A percentile compares a stretch with the other conserved stretches of the same genome.
Conservation (phyloP, 2,797 vertebrate genomes). For the Salmo trutta region DNA sequence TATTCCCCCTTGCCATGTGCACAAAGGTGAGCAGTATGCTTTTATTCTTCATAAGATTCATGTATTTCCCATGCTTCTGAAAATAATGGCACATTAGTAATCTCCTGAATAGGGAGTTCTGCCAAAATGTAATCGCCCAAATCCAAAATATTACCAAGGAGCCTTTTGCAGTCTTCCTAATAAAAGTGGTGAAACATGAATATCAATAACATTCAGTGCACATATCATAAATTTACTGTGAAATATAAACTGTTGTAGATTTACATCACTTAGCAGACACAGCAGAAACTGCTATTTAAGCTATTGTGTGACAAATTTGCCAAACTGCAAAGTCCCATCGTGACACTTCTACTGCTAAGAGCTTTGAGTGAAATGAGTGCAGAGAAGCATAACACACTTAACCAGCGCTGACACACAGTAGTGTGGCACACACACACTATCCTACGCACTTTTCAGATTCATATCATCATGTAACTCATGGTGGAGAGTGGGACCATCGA, state of each 20-base stretch:
- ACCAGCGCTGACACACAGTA: not conserved
- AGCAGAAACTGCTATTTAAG: not conserved
- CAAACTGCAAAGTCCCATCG: not conserved
- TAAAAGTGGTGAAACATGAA: not conserved
- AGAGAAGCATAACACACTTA: not conserved
- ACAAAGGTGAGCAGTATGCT: not conserved
- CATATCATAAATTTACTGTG: not conserved
- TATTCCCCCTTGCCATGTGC: not conserved
- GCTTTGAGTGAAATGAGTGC: not conserved
- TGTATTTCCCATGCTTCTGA: too few species aligned
- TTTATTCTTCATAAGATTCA: not conserved
- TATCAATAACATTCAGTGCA: not conserved
- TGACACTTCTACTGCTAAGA: not conserved
- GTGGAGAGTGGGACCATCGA: conserved; percentile 33
- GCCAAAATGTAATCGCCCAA: not conserved
- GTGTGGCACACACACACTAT: conserved; percentile 38
- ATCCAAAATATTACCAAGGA: not conserved
- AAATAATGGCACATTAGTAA: too few species aligned
- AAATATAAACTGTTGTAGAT: not conserved
- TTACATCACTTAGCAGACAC: not conserved
- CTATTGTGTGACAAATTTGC: not conserved
- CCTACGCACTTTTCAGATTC: conserved; percentile 37
- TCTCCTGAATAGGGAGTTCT: too few species aligned
- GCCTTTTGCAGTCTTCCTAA: not conserved
- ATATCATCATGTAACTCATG: conserved; percentile 51